Base-by-base conservation (phyloP, 2,113 vertebrate genomes). In the Stigmatopora argus region DNA sequence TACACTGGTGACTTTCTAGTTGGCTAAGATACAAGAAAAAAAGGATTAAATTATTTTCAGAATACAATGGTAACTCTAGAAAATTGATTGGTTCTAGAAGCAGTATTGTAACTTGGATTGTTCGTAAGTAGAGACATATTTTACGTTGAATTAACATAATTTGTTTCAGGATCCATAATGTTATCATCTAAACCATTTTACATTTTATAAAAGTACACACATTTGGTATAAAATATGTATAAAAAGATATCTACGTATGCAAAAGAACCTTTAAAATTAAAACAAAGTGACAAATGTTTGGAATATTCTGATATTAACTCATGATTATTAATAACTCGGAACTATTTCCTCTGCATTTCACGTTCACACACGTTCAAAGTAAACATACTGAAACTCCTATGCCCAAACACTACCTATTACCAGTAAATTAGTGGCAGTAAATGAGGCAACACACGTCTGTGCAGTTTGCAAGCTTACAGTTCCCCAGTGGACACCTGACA, bases 401-500 rank as follows among this genome's bases (percentile, higher is more conserved):
- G 64, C 78, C 70, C 63, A 60, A 69, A 76, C 71, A 74, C 77
- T 73, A 69, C 59, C 72, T 72, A 76, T 67, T 74, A 85, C 74
- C 76, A 81, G 73, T 79, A 83, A 83, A 87, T 85, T 75, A 76
- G 78, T 73, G 77, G 82, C 68, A 81, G 74, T 82, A 84, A 85
- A 87, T 81, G 85, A 81, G 82, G 69, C 83, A 84, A 78, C 85
- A 83, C 82, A 86, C 44, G 41, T 67, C 57, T 76, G 65, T 79
- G 73, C 71, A 73, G 66, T 64, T 12, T 55, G 64, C 65, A 77
- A 41, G 75, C 69, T 65, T 67, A 55, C 57, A 73, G 53, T 71
- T 83, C 79, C 77, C 78, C 70, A 62, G 76, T 72, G 82, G 72
- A 83, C 83, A 85, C 83, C 80, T 88, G 85, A 88, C 81, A 77